Evolutionary conservation across 2,888 invertebrate genomes (phyloP), one percentile per base, ranked within the genome.

Genomic region (Candidula unifasciata): DNA sequence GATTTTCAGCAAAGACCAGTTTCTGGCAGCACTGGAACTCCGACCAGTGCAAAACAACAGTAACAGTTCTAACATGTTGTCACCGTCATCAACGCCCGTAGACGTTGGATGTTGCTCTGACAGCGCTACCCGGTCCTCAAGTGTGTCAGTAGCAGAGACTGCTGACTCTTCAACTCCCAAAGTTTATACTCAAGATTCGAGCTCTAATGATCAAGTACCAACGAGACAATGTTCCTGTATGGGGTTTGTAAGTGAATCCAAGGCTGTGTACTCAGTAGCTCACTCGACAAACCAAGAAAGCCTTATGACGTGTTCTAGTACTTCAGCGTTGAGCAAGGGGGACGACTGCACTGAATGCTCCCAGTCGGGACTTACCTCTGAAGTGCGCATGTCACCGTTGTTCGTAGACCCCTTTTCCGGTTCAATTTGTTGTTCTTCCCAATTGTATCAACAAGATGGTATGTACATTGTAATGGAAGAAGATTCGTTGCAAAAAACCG

Each of bases 181-280:
- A 30, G 16, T 54, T 54, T 18, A 54, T 54, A 8, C 16, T 10
- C 10, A 52, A 54, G 30, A 24, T 30, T 0, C 27, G 10, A 16
- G 8, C 18, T 24, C 68, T 1, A 27, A 37, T 30, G 71, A 81
- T 10, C 21, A 10, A 24, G 52, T 81, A 33, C 80, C 80, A 3
- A 81, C 80, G 2, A 71, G 66, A 57, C 68, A 81, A 35, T 80
- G 80, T 30, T 81, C 80, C 0, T 81, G 71, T 24, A 0, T 69
- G 1, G 13, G 33, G 5, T 54, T 37, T 52, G 80, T 71, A 54
- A 71, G 68, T 35, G 57, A 57, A 2, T 81, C 52, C 24, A 71
- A 69, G 16, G 71, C 68, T 21, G 71, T 81, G 13, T 81, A 81
- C 37, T 81, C 80, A 24, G 57, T 71, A 27, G 80, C 80, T n/a